These are phyloP conservation scores for Macroglossus sobrinus DNA, from an alignment of 2,113 vertebrate genomes.

Conservation along the genomic window DNA sequence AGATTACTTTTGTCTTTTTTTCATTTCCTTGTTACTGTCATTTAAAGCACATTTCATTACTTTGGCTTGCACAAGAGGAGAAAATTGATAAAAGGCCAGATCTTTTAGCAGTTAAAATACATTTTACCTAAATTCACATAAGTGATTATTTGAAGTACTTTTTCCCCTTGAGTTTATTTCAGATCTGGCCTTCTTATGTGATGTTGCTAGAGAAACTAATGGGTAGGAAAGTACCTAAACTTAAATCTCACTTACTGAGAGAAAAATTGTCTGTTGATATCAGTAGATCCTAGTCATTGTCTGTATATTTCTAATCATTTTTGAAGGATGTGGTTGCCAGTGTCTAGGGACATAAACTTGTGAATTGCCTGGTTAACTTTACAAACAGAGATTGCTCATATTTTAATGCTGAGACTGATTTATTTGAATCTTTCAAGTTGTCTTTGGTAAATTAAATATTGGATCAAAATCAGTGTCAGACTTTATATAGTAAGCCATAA, in stretches of 20 bases:
- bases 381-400: neutral
- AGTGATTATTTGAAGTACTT: neutral
- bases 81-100: neutral
- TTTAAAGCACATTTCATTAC: neutral
- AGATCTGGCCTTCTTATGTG: neutral
- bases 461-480: neutral
- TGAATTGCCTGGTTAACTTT: neutral
- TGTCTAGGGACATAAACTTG: neutral
- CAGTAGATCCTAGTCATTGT: neutral
- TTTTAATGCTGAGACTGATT: neutral
- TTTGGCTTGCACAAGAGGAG: neutral
- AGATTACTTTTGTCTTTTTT: neutral
- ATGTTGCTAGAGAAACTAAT: conserved; percentile 11
- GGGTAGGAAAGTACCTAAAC: neutral
- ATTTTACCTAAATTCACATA: neutral
- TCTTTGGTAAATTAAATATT: neutral
- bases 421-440: neutral
- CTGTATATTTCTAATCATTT: neutral
- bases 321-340: neutral
- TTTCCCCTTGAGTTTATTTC: neutral
- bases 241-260: neutral
- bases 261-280: neutral
- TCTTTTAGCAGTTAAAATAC: neutral
- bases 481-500: neutral
- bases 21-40: neutral